These are phyloP conservation scores for Crotophaga sulcirostris DNA, from an alignment of 2,113 vertebrate species.

Conservation along the genomic window DNA sequence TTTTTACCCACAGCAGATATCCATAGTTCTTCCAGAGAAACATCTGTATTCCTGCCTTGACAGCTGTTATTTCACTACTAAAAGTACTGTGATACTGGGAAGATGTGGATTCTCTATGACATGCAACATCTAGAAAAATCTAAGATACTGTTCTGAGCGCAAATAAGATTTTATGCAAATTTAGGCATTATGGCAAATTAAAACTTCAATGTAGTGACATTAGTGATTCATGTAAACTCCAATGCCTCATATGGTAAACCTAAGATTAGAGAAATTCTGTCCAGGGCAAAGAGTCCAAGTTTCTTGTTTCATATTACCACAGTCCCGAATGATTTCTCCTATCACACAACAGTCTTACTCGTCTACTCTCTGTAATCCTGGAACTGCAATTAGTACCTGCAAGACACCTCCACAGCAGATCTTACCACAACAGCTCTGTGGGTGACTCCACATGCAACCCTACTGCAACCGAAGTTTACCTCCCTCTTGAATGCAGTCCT, in stretches of 20 bases:
- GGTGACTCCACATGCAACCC: not conserved
- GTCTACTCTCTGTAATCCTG: not conserved
- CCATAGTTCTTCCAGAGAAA: not conserved
- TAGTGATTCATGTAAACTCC: not conserved
- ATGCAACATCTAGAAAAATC: not conserved
- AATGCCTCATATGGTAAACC: not conserved
- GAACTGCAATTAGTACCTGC: not conserved
- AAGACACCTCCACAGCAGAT: not conserved
- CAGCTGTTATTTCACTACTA: not conserved
- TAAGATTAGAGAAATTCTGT: not conserved
- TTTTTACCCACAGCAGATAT: not conserved
- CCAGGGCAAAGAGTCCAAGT: not conserved
- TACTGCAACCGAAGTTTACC: fast-evolving
- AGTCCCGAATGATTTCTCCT: not conserved
- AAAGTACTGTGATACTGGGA: not conserved
- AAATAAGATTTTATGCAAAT: not conserved
- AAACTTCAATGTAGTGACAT: not conserved
- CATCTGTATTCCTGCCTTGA: not conserved
- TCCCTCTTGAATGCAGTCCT: not conserved
- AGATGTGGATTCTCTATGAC: not conserved
- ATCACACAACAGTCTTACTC: fast-evolving
- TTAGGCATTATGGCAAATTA: not conserved
- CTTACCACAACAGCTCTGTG: not conserved
- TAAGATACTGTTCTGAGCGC: not conserved
- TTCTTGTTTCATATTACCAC: not conserved